A percentile compares a stretch with the other conserved stretches of the same genome.
phyloP scores from a whole-genome alignment of 2,888 invertebrate species.

The Halocaridina rubra region DNA sequence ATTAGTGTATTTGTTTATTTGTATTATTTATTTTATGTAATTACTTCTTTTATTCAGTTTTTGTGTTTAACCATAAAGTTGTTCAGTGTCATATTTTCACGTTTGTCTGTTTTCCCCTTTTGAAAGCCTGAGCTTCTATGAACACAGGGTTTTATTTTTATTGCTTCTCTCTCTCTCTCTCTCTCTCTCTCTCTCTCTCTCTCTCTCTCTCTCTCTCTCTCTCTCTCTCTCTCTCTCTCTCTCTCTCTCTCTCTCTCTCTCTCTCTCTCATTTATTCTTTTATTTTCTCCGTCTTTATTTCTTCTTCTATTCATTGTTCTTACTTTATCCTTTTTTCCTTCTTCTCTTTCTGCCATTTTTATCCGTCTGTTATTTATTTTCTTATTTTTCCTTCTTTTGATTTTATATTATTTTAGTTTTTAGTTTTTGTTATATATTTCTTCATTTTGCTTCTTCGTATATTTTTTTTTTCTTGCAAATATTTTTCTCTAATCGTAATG shows the following conservation, averaged over 20 bases:
- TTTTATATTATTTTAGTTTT: too few relatives aligned
- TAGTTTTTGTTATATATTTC: too few relatives aligned
- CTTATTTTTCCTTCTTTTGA: not conserved
- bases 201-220: slow-evolving; percentile 10
- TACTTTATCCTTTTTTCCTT: not conserved
- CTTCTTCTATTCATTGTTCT: not conserved
- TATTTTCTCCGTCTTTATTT: not conserved
- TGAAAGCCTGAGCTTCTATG: too few relatives aligned
- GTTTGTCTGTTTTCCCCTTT: too few relatives aligned
- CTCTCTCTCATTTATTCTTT: not conserved
- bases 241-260: not conserved
- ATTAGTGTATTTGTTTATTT: not conserved
- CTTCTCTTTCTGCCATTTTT: not conserved
- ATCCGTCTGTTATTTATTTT: not conserved
- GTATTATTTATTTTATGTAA: too few relatives aligned
- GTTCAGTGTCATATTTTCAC: too few relatives aligned
- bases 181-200: not conserved
- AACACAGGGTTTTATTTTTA: not conserved
- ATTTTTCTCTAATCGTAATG: too few relatives aligned
- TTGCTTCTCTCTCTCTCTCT: not conserved
- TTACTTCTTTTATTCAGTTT: too few relatives aligned
- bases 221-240: slow-evolving; percentile 10
- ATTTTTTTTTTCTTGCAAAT: too few relatives aligned
- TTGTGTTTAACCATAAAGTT: too few relatives aligned
- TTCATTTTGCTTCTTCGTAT: too few relatives aligned